These are phyloP conservation scores for Syrrhaptes paradoxus DNA, from an alignment of 2,113 vertebrate species.

Conservation along the genomic window DNA sequence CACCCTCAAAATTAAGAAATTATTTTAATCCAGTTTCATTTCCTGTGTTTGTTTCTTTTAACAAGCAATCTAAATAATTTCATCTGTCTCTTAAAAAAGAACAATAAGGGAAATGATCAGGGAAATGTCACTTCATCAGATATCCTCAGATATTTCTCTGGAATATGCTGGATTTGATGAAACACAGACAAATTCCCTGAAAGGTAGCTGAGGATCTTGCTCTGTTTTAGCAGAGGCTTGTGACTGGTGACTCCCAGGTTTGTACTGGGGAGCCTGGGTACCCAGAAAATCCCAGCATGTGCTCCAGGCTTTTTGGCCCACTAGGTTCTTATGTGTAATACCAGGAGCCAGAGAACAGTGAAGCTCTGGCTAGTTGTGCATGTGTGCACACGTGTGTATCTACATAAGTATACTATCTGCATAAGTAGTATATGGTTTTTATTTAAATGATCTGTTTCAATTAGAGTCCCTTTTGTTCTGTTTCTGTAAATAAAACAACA, in stretches of 20 bases:
- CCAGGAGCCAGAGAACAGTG: neutral
- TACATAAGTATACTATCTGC: neutral
- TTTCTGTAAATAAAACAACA: constrained; percentile 45
- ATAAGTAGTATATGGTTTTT: neutral
- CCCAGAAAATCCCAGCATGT: neutral
- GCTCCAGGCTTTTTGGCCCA: fast-evolving
- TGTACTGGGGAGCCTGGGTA: neutral
- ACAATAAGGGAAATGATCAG: constrained; percentile 38
- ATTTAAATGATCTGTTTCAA: constrained; percentile 29
- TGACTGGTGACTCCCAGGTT: neutral
- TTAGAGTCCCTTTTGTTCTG: constrained; percentile 16
- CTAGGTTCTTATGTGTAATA: neutral
- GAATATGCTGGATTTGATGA: neutral
- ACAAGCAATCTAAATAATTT: constrained; percentile 55
- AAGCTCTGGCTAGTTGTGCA: neutral
- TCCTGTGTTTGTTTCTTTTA: constrained; percentile 65
- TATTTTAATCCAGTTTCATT: constrained; percentile 58
- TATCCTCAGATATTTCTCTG: neutral
- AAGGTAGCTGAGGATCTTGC: neutral
- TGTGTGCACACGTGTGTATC: neutral
- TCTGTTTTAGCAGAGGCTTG: neutral
- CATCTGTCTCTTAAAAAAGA: constrained; percentile 27
- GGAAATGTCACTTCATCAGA: constrained; percentile 40
- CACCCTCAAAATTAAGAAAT: constrained; percentile 60
- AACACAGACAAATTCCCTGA: neutral